Evolutionary conservation across 2,888 invertebrate genomes (phyloP).

Genomic region (Heliothis peltigera): DNA sequence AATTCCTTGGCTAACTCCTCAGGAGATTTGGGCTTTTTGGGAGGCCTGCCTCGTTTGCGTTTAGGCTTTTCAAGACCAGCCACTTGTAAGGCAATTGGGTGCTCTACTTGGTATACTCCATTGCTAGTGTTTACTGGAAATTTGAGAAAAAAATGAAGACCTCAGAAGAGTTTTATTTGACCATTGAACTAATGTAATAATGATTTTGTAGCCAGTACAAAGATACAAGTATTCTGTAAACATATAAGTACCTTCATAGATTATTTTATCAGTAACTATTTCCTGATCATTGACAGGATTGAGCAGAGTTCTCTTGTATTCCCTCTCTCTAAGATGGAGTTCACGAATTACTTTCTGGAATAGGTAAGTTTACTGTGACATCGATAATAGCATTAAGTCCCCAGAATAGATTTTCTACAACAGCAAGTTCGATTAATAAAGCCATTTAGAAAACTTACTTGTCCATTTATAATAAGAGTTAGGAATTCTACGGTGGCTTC

Average conservation of each 20-base stretch:
- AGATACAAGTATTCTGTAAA: neutral
- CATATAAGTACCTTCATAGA: conserved; percentile 80
- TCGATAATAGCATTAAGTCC: neutral
- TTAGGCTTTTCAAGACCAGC: conserved; percentile 92
- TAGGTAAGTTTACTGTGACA: conserved; percentile 2
- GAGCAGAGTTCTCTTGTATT: conserved; percentile 77
- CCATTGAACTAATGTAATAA: neutral
- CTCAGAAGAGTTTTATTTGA: neutral
- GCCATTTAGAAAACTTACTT: conserved; percentile 74
- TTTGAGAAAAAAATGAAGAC: neutral
- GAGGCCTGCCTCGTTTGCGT: conserved; percentile 92
- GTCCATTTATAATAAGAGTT: conserved; percentile 92
- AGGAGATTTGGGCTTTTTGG: conserved; percentile 87
- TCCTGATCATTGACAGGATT: conserved; percentile 66
- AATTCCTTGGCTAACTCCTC: conserved; percentile 77
- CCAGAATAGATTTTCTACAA: neutral
- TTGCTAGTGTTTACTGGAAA: conserved; percentile 90
- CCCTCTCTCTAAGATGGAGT: conserved; percentile 79
- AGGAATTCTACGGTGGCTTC: conserved; percentile 94
- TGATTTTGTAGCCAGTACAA: no score
- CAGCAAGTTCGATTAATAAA: neutral
- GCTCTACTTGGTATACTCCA: conserved; percentile 91
- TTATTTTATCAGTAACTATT: conserved; percentile 76
- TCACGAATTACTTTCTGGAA: conserved; percentile 84
- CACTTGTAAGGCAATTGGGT: conserved; percentile 91